Conservation (phyloP, 2,113 vertebrate species). For the Oceanodroma tethys region DNA sequence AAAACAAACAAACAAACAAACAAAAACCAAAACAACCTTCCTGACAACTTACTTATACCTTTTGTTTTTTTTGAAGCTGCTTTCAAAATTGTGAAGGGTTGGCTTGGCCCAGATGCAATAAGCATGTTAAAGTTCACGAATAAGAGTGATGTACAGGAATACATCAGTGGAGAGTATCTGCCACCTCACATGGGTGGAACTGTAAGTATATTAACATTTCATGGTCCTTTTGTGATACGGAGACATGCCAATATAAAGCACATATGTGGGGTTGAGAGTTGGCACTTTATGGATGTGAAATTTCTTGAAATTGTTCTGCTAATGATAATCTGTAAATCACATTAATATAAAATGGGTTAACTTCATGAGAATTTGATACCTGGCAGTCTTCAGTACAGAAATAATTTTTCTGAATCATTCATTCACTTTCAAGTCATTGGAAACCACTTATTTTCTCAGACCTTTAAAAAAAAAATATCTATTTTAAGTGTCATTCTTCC, state of each 20-base stretch:
- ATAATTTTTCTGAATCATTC: neutral
- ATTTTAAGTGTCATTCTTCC: neutral
- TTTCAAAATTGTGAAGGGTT: constrained; percentile 94
- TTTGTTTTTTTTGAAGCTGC: constrained; percentile 78
- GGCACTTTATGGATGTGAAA: neutral
- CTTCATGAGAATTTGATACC: neutral
- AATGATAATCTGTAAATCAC: neutral
- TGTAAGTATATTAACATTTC: constrained; percentile 74
- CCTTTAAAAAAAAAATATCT: neutral
- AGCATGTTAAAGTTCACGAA: constrained; percentile 89
- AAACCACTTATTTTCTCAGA: neutral
- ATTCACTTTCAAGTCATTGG: neutral
- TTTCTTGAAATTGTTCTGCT: neutral
- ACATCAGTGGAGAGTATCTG: constrained; percentile 85
- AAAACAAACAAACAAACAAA: too few species aligned
- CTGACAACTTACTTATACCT: neutral
- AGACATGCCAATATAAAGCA: neutral
- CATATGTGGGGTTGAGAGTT: accelerated
- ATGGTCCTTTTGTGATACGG: neutral
- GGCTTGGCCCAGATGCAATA: constrained; percentile 94
- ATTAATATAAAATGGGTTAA: neutral
- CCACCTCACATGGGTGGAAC: constrained; percentile 93
- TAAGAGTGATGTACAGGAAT: constrained; percentile 85
- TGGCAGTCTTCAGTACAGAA: neutral
- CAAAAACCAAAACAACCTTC: too few species aligned